Base-by-base conservation (phyloP, 2,113 vertebrate species). In the Parus major region DNA sequence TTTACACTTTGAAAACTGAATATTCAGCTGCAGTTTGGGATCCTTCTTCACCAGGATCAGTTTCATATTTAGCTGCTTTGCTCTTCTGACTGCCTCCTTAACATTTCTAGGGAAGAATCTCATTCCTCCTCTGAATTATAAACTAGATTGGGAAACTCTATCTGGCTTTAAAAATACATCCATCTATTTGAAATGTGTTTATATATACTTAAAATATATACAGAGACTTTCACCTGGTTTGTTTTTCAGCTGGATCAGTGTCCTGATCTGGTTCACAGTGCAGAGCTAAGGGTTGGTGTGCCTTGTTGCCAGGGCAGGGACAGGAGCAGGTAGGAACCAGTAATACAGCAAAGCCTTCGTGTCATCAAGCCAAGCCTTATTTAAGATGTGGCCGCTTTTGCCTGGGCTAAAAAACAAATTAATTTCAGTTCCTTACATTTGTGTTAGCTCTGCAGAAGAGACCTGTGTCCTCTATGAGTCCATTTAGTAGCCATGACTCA, bases 401-500 rank as follows among this genome's bases (percentile, higher is more conserved):
- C 85, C 87, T 56, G 50, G 56, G 41, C 71, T 63, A 44, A 50
- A 85, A 59, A 44, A 27, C 39, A 73, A 90, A 90, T 78, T 73
- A 92, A 88, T 90, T 95, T 83, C 55, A 64, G 71, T 71, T 90
- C 85, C 44, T 69, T 33, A 33, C 76, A 33, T 63, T 85, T 72
- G 60, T 39, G 29, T 96, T 71, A 90, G 72, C 84, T 92, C 68
- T 92, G 87, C 81, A 93, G 64, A 61, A 90, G 47, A 94, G 52
- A 71, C 36, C 50, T 83, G 47, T 28, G 77, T 66, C 47, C 71
- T 92, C 55, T 11, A 0, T 8, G 50, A 77, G 76, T 73, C 82
- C 79, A 79, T 94, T 85, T 25, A 65, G 75, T 59, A 92, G 70
- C 84, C 29, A 2, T 95, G 94, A 97, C 87, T 97, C 93, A 95